A percentile compares a stretch with the other conserved stretches of the same genome.
phyloP scores from a whole-genome alignment of 2,888 invertebrate species.

The Drosophila paracracens region DNA sequence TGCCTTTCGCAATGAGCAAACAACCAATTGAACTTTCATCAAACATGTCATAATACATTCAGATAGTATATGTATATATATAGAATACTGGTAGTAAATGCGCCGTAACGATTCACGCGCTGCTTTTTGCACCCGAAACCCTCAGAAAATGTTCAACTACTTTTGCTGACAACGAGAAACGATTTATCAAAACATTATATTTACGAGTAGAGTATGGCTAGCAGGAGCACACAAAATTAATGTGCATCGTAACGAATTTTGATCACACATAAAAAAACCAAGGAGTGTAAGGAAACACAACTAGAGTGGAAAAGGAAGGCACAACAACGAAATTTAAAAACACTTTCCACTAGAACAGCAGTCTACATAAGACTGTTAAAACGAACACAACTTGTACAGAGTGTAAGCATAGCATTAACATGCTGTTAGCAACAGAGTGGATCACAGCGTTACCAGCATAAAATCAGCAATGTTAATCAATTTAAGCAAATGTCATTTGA shows the following conservation, averaged over 20 bases:
- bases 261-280: conserved; percentile 19
- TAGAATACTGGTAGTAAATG: conserved; percentile 5
- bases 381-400: no score
- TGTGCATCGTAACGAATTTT: conserved; percentile 19
- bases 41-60: background rate
- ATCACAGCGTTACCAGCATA: background rate
- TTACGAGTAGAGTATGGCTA: conserved; percentile 4
- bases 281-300: background rate
- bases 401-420: background rate
- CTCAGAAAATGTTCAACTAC: conserved; percentile 9
- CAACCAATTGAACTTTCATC: conserved; percentile 8
- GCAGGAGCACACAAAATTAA: conserved; percentile 18
- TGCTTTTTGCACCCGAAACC: conserved; percentile 36
- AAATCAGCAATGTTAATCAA: background rate
- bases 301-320: background rate
- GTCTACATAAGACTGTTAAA: background rate
- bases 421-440: background rate
- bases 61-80: conserved; percentile 6
- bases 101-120: conserved; percentile 59
- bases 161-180: conserved; percentile 48
- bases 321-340: background rate
- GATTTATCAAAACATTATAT: conserved; percentile 53
- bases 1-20: conserved; percentile 5
- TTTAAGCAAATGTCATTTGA: no score
- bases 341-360: background rate